Evolutionary conservation across 2,888 invertebrate genomes (phyloP).

Genomic region (Ditylenchus weischeri): DNA sequence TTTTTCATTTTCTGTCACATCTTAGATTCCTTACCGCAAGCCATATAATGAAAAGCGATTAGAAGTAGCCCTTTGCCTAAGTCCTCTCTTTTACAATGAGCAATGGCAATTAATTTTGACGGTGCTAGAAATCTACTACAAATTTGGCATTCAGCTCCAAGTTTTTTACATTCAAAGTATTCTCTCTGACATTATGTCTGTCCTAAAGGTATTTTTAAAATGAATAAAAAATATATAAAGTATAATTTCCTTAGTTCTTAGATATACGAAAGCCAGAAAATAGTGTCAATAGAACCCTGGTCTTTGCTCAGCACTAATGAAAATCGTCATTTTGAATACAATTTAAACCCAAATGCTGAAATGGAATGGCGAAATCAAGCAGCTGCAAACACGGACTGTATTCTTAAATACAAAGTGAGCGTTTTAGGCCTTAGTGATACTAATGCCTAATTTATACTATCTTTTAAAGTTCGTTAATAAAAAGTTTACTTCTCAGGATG

Average conservation of each 20-base stretch:
- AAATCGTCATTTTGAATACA: not conserved
- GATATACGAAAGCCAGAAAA: not conserved
- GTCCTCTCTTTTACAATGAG: not conserved
- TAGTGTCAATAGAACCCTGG: not conserved
- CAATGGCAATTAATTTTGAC: slow-evolving; percentile 1
- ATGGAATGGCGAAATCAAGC: not conserved
- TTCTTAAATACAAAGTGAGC: not conserved
- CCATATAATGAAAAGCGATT: not conserved
- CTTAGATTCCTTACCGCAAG: not conserved
- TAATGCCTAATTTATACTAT: not conserved
- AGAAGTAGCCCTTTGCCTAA: not conserved
- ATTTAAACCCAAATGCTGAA: not conserved
- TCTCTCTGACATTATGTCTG: not conserved
- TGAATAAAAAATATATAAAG: too few species aligned
- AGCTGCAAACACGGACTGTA: not conserved
- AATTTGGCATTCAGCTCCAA: not conserved
- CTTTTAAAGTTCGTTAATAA: not conserved
- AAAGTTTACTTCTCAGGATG: not conserved
- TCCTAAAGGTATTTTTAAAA: not conserved
- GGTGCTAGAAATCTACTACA: not conserved
- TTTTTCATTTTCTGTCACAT: too few species aligned
- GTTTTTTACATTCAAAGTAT: slow-evolving; percentile 3
- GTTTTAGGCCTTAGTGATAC: not conserved
- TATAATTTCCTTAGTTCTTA: not conserved
- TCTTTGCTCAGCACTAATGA: not conserved